These are phyloP conservation scores for Channa maculata DNA, from an alignment of 2,113 vertebrate genomes.

Conservation along the genomic window DNA sequence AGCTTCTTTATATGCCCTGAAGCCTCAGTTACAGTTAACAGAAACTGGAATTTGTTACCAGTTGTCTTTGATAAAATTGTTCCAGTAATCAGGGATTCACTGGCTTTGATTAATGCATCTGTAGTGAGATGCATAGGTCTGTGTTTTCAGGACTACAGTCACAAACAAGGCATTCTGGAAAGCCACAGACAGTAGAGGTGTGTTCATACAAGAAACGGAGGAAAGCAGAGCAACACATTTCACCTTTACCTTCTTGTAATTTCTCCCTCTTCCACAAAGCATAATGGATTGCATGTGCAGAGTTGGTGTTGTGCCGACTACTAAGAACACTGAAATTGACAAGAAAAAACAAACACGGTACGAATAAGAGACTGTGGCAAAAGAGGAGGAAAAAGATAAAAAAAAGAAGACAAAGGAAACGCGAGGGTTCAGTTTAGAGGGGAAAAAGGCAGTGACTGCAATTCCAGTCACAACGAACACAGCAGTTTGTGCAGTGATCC, in stretches of 20 bases:
- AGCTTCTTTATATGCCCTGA: constrained; percentile 52
- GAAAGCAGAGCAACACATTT: constrained; percentile 74
- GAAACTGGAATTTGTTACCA: constrained; percentile 67
- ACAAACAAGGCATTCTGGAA: neutral
- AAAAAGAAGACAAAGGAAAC: constrained; percentile 23
- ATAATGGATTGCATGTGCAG: constrained; percentile 84
- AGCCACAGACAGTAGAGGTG: constrained; percentile 38
- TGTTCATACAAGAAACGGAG: constrained; percentile 63
- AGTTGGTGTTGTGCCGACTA: constrained; percentile 50
- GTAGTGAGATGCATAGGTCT: constrained; percentile 23
- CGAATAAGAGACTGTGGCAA: constrained; percentile 33
- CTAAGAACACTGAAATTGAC: constrained; percentile 58
- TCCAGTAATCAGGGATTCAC: constrained; percentile 66
- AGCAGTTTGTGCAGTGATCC: constrained; percentile 79
- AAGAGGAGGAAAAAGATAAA: constrained; percentile 9
- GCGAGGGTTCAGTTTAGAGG: constrained; percentile 33
- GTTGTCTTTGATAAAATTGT: constrained; percentile 73
- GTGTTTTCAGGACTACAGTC: neutral
- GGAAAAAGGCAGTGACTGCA: constrained; percentile 76
- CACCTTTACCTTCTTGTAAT: constrained; percentile 74
- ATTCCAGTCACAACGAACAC: constrained; percentile 81
- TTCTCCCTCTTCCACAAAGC: constrained; percentile 66
- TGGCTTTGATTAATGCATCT: constrained; percentile 68
- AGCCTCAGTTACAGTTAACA: constrained; percentile 64
- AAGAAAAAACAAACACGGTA: constrained; percentile 23